Base-by-base conservation (phyloP, 2,797 vertebrate genomes). In the Avahi laniger region DNA sequence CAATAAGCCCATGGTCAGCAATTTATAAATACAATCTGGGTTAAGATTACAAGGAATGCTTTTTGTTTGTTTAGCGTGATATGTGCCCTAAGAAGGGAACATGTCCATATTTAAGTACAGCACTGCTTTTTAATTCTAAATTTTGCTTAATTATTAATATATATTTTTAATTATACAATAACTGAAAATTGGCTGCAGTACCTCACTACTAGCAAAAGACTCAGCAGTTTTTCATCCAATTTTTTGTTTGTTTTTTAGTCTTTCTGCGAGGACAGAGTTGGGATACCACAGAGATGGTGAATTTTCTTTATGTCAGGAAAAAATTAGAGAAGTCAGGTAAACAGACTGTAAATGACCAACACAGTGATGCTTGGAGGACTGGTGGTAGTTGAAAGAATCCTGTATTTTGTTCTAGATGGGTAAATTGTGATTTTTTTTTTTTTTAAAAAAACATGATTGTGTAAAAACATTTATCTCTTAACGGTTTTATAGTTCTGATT, bases 301-400 rank as follows among this genome's bases (percentile, higher is more conserved):
- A 41, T 93, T 95, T 80, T 88, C 28, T 97, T 59, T 59, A 38
- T 38, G 48, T 92, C 50, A 75, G 65, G 73, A 35, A 91, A 52
- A 78, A 72, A 73, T 78, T 69, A 41, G 7, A 54, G 30, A 75
- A 78, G 38, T 87, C 70, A 12, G 38, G 26, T 85, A 59, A 92
- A 81, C 75, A 59, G 46, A 33, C 67, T n/a, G 2, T 26, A 73
- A 65, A 18, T 83, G 43, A 24, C 10, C 8, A 35, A 59, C 20
- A 57, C 7, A 81, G 18, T 81, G 43, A 50, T 83, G 26, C 24
- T 69, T 80, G 30, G 9, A 14, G 63, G 4, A 11, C 22, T 57
- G 20, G 24, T 12, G 43, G 1, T 80, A 28, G 48, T 50, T 81
- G 5, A 57, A 7, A 84, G 18, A 75, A 67, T 38, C 9, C 14